Evolutionary conservation across 2,888 invertebrate genomes (phyloP), one percentile per base, ranked within the genome.

Genomic region (Hemaris fuciformis): DNA sequence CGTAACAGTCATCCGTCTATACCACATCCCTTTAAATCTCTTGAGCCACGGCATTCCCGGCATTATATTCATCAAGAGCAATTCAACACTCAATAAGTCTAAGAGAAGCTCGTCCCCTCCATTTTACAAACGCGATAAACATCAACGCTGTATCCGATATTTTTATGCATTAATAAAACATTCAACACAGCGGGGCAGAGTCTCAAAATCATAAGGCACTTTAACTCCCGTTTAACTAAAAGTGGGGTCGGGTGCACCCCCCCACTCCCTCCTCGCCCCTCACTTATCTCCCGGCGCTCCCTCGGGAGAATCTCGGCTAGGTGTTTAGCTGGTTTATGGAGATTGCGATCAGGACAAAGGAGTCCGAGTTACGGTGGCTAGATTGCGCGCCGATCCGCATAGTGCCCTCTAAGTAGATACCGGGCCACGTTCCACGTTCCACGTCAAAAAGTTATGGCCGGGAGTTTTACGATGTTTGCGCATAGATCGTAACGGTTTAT

Each of bases 311-410:
- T 83, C 88, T 84, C 85, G 81, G 85, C 83, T 82, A 89, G 90
- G 88, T 89, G 89, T 90, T 90, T 89, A 89, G 88, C 89, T 87
- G 89, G 87, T 89, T 90, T 91, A 91, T 89, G 89, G 88, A 91
- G 91, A 91, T 91, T 90, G 89, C 89, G 84, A 89, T 86, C 88
- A 84, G 89, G 87, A 89, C 89, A 89, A 89, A 88, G 88, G 84
- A 88, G 84, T 85, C 85, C 87, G 73, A 86, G 83, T 87, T 86
- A 85, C 87, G 83, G 78, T 78, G 82, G 79, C 84, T 87, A 84
- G 84, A 86, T 89, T 85, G 87, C 80, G 79, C 81, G 74, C 81
- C 84, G 87, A 87, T 85, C 85, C 84, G 80, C 77, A 81, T 76
- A 80, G 79, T 79, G 77, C 76, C 22, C 42, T 72, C 74, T 77